Evolutionary conservation across 2,888 invertebrate genomes (phyloP), one percentile per base, ranked within the genome.

Genomic region (Timema podura): DNA sequence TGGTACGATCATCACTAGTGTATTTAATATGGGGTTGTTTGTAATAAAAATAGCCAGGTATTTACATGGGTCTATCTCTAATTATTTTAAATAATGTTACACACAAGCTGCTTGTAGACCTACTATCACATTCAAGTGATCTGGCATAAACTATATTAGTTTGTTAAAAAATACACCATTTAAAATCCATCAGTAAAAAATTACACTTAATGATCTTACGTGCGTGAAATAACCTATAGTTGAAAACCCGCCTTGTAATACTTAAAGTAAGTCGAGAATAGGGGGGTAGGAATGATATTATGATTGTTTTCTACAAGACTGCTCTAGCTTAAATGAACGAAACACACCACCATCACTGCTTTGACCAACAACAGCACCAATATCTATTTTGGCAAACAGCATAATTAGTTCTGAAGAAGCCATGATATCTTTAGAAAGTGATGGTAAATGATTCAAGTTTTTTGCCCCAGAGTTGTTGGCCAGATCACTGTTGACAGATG

Each of bases 181-280:
- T 68, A 1, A 64, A 59, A 8, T 48, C 48, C n/a, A 71, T 47
- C 9, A 71, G 71, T 5, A 69, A 67, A 64, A 73, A 73, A 6
- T 65, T 68, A 64, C 68, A 71, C 65, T 73, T 69, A 57, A 71
- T 65, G 13, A 15, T 66, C 48, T 70, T 71, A 64, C 72, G 68
- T 9, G 68, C 71, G 49, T 71, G 69, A 49, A 47, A 61, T 6
- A 73, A 48, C 46, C 73, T 51, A 71, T 70, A 70, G 66, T 72
- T 73, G 44, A 69, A 73, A 48, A 71, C 65, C 59, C 64, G 44
- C 47, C 65, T 49, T 64, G 64, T 65, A 30, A 67, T 48, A 48
- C 57, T 57, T 15, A 73, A 54, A 16, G 64, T 16, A 51, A 64
- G 66, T 30, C 68, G 65, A 48, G 69, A 61, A 64, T 67, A 73